Base-by-base conservation (phyloP, 37 sponge, comb jelly and placozoan genomes). In the Geodia barretti region DNA sequence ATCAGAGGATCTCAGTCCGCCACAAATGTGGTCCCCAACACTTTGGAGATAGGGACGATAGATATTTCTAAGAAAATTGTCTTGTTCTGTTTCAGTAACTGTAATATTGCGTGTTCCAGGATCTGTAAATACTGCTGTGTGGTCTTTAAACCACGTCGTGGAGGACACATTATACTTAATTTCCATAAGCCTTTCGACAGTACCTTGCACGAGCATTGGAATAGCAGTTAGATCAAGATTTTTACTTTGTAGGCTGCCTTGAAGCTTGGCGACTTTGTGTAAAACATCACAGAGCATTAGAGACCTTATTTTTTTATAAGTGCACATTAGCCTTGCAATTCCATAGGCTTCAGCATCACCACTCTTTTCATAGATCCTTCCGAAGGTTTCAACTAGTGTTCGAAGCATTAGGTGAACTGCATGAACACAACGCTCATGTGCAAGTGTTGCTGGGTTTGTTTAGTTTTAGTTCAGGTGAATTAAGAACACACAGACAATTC, bases 311-410 rank as follows among this genome's bases (percentile, higher is more conserved):
- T 7, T 47, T 37, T 82, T 82, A 14, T 47, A 47, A 17, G 7
- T 47, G 54, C 11, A 17, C 14, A 47, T 7, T 17, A 47, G 54
- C 11, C 11, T 17, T 17, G 54, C 54, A 47, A 89, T 47, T 39
- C 84, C 85, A 79, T 82, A 79, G 39, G 90, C 85, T 66, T 89
- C 81, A 34, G 89, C 84, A 83, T 89, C 84, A 54, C 90, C 90
- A 54, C 24, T 70, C 33, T 76, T 79, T 29, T 73, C 70, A 65
- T 78, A 70, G 0, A 83, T 41, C 1, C 66, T 25, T 59, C 69
- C 37, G 39, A 76, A 77, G 5, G 85, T 84, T 4, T 3, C 29
- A 9, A 84, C 72, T 62, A 84, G 31, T 17, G 71, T 70, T 75
- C 69, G 71, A 21, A 84, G 40, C 32, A n/a, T 29, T 42, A 28